Percentiles rank a stretch among this genome's conserved stretches.
Evolutionary conservation across 2,797 vertebrate genomes (phyloP).

Genomic region (Tamandua tetradactyla): DNA sequence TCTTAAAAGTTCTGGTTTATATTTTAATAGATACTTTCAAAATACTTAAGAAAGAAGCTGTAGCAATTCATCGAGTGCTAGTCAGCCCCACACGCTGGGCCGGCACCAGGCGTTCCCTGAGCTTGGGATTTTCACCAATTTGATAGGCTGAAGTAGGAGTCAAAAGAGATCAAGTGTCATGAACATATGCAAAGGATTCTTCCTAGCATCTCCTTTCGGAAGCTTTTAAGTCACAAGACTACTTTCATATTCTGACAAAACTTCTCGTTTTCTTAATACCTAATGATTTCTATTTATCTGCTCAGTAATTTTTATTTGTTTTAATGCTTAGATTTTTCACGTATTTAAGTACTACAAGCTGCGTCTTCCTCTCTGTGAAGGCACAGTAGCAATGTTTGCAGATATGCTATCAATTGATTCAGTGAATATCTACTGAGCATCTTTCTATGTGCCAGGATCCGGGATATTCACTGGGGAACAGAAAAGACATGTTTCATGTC

Average conservation of each 20-base stretch:
- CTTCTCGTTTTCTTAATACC: background rate
- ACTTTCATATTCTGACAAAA: background rate
- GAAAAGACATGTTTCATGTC: background rate
- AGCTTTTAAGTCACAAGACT: background rate
- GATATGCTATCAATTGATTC: background rate
- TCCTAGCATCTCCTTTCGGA: background rate
- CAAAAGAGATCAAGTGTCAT: background rate
- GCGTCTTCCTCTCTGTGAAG: background rate
- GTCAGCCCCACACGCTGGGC: background rate
- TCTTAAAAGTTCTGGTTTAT: background rate
- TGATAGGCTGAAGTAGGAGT: no score
- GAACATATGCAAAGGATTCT: background rate
- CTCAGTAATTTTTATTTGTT: conserved; percentile 6
- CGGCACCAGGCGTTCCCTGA: background rate
- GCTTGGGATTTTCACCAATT: background rate
- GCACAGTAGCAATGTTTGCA: background rate
- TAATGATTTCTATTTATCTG: background rate
- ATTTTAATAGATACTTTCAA: background rate
- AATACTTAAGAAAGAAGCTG: background rate
- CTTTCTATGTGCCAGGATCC: background rate
- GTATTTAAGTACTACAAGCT: background rate
- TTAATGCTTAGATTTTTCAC: background rate
- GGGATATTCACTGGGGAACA: background rate
- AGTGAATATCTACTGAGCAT: background rate
- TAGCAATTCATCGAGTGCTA: background rate